phyloP scores from a whole-genome alignment of 2,797 vertebrate genomes.

The Morus bassanus region DNA sequence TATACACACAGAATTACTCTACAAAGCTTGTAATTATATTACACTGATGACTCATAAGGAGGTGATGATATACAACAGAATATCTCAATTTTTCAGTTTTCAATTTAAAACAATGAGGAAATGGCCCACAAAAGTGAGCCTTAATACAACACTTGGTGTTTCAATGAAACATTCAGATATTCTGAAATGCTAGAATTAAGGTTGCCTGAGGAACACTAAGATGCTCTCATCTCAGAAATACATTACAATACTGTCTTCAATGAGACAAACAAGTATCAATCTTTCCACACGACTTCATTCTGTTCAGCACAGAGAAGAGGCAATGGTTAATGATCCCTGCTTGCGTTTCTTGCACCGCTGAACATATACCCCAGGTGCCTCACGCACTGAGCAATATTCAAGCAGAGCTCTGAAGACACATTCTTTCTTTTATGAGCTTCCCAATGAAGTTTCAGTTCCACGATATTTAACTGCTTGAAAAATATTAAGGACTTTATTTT shows the following conservation, averaged over 20 bases:
- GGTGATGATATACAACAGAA: slow-evolving; percentile 1
- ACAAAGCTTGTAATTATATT: slow-evolving; percentile 19
- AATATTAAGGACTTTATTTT: not conserved
- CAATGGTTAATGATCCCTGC: not conserved
- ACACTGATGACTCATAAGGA: slow-evolving; percentile 45
- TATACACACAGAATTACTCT: not conserved
- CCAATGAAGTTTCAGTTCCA: not conserved
- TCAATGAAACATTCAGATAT: slow-evolving; percentile 9
- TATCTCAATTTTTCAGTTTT: slow-evolving; percentile 34
- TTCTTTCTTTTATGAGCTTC: not conserved
- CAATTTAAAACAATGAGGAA: slow-evolving; percentile 34
- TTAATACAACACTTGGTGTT: not conserved
- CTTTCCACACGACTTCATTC: not conserved
- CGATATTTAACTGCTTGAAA: not conserved
- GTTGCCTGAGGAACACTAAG: slow-evolving; percentile 10
- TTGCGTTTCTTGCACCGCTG: not conserved
- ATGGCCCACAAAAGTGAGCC: slow-evolving; percentile 7
- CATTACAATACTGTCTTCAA: not conserved
- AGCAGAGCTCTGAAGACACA: not conserved
- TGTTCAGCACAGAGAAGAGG: not conserved
- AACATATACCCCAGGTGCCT: not conserved
- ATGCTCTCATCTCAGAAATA: not conserved
- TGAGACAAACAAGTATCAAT: not conserved
- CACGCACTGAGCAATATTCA: not conserved
- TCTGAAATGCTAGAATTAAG: slow-evolving; percentile 26